Evolutionary conservation across 2,797 vertebrate species (phyloP), one percentile per base, ranked within the genome.

Genomic region (Eulemur rubriventer): DNA sequence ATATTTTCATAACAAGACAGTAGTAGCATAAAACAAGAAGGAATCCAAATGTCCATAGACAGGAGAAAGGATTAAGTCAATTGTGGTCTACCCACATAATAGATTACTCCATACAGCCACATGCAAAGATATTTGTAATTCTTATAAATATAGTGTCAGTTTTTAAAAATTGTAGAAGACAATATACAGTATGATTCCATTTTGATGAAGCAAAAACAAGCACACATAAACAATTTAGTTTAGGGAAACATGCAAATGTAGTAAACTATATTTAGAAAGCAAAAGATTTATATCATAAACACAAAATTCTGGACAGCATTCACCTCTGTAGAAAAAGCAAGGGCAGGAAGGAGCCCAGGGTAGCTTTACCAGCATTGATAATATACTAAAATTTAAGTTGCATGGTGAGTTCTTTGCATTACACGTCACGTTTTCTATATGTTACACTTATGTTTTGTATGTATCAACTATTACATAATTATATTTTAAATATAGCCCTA

Each of bases 191-290:
- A 26, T 63, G 48, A 89, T 87, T 65, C 30, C 35, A 79, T 75
- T 67, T 67, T 52, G 48, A 86, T 59, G 92, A 55, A 81, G 26
- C 41, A 70, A 63, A 70, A 67, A 10, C 4, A 82, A 92, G 26
- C 18, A 67, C 41, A 79, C 2, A 28, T 30, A 46, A 86, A 76
- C 7, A 86, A 38, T 86, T 82, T 93, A 41, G 24, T 52, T 76
- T 57, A 92, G 18, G 35, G 17, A 87, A 67, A 79, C 33, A 46
- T 33, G 30, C 16, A 63, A 84, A 89, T 48, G 22, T 7, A 76
- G 48, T 46, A 52, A 93, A 87, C 5, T 72, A 41, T 73, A 83
- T 80, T 72, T 57, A 93, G 48, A 97, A 91, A 79, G 35, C 46
- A 50, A 81, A 91, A 89, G 35, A 76, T 3, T 59, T 59, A 26